Conservation (phyloP, 2,888 invertebrate species). For the Argyra leucocephala region DNA sequence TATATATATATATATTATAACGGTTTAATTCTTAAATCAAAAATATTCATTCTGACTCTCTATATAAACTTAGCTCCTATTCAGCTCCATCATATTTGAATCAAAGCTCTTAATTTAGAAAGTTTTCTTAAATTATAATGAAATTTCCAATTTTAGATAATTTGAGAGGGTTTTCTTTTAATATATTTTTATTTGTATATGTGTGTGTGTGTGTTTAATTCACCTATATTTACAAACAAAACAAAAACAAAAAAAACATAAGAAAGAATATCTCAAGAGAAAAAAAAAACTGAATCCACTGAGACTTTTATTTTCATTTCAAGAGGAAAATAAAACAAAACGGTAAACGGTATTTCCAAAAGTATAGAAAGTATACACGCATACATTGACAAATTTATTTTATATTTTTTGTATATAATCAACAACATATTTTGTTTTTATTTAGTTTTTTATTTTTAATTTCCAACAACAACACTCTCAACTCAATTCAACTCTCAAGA, state of each 20-base stretch:
- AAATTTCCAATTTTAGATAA: not conserved
- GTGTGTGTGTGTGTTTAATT: not conserved
- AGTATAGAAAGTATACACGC: not conserved
- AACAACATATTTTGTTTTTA: not conserved
- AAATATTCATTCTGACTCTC: no score
- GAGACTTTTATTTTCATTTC: constrained; percentile 5
- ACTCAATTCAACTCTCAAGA: not conserved
- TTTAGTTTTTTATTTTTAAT: not conserved
- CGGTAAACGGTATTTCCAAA: not conserved
- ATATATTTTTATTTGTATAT: not conserved
- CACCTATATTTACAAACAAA: not conserved
- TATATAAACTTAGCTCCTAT: no score
- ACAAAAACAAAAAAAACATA: not conserved
- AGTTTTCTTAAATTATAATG: no score
- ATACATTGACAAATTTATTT: not conserved
- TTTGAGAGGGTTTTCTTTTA: not conserved
- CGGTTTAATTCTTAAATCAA: no score
- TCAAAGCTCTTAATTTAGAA: no score
- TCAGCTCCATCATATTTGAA: no score
- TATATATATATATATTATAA: no score
- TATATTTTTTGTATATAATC: not conserved
- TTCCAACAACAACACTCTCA: not conserved
- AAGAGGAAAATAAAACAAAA: not conserved
- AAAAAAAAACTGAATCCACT: not conserved
- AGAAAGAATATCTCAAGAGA: not conserved